Percentiles rank a stretch among this genome's conserved stretches.
These are phyloP conservation scores for Tinea semifulvella DNA, from an alignment of 2,888 invertebrate genomes.

Conservation along the genomic window DNA sequence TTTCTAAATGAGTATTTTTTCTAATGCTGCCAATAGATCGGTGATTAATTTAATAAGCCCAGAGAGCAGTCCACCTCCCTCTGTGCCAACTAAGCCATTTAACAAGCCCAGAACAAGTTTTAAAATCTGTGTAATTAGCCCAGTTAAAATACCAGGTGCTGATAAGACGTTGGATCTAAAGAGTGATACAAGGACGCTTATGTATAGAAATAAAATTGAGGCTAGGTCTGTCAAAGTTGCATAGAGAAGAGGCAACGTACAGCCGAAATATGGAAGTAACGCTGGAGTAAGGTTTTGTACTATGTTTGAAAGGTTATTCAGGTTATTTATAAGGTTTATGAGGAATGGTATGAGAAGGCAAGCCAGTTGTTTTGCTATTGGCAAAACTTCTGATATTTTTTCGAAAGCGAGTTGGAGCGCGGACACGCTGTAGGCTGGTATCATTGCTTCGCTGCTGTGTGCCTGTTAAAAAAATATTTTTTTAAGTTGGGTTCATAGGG, in stretches of 20 bases:
- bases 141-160: conserved; percentile 43
- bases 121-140: conserved; percentile 38
- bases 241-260: conserved; percentile 47
- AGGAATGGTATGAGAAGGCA: conserved; percentile 49
- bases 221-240: conserved; percentile 54
- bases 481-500: too few relatives aligned
- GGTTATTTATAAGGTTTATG: conserved; percentile 51
- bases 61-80: conserved; percentile 41
- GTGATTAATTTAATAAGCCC: conserved; percentile 48
- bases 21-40: conserved; percentile 43
- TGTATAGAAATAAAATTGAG: conserved; percentile 50
- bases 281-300: conserved; percentile 57
- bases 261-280: conserved; percentile 50
- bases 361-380: conserved; percentile 49
- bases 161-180: conserved; percentile 51
- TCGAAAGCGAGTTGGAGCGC: conserved; percentile 51
- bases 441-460: conserved; percentile 41
- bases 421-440: conserved; percentile 52
- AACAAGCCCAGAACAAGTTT: conserved; percentile 44
- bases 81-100: conserved; percentile 36
- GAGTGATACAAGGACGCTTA: conserved; percentile 49
- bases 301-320: conserved; percentile 54
- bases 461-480: background rate
- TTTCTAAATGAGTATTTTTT: conserved; percentile 37
- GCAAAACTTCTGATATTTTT: conserved; percentile 47